These are phyloP conservation scores for Limnephilus lunatus DNA, from an alignment of 2,888 invertebrate species.

Conservation along the genomic window DNA sequence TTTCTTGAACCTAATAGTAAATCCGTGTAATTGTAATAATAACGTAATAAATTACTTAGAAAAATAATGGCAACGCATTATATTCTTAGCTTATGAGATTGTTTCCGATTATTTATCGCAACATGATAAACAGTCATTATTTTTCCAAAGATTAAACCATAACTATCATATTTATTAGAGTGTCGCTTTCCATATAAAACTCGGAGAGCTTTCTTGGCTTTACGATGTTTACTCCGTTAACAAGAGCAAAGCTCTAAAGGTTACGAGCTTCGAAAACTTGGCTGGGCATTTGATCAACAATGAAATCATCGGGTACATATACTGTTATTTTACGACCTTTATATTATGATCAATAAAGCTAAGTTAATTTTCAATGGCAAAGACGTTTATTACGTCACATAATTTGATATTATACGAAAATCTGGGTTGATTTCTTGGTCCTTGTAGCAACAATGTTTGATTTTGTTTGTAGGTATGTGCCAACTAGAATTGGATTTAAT, in stretches of 20 bases:
- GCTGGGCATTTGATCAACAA: constrained; percentile 32
- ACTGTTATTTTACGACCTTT: constrained; percentile 42
- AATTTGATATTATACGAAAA: not conserved
- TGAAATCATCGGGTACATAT: constrained; percentile 24
- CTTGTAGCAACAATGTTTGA: not conserved
- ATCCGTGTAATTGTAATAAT: not conserved
- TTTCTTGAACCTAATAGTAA: not conserved
- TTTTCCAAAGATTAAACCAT: not conserved
- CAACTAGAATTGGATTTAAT: not conserved
- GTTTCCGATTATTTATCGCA: not conserved
- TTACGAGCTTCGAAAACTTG: constrained; percentile 32
- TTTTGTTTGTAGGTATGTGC: not conserved
- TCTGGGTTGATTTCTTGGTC: not conserved
- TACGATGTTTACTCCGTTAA: constrained; percentile 50
- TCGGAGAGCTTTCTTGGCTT: constrained; percentile 24
- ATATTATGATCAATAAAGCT: constrained; percentile 33
- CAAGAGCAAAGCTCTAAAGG: constrained; percentile 36
- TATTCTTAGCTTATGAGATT: not conserved
- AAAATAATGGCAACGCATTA: not conserved
- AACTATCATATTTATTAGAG: not conserved
- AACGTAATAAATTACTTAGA: not conserved
- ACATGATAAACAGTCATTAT: constrained; percentile 2
- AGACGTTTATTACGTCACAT: constrained; percentile 3
- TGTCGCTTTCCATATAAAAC: constrained; percentile 3
- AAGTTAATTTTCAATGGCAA: constrained; percentile 11